Evolutionary conservation across 2,888 invertebrate species (phyloP), one percentile per base, ranked within the genome.

Genomic region (Apocheima hispidaria): DNA sequence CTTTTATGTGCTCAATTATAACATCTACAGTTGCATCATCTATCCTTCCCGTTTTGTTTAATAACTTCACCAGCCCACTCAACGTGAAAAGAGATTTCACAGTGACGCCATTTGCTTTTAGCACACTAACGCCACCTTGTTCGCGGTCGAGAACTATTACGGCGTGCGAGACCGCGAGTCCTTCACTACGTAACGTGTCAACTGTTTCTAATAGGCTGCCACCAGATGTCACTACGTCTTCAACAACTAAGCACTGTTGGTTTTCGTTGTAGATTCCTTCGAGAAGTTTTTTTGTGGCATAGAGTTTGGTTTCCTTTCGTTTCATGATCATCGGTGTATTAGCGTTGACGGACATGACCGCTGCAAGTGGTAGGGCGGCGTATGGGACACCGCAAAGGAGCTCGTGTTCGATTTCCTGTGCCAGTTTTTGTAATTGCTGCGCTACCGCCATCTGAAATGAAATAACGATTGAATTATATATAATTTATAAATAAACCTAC

Each of bases 341-440:
- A 1, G 95, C 93, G 74, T 95, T 94, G 50, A 95, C 92, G 0
- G 97, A 96, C 72, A 98, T 95, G 58, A 98, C 94, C 0, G 98
- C 97, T 0, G 99, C 98, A 58, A 99, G 94, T 0, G 99, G 99
- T 12, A 99, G 90, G 1, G 99, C 99, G 7, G 99, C 99, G 81
- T 99, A 99, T 0, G 99, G 99, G 0, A 99, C 99, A 12, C 99
- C 99, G 84, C 99, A 99, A n/a, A 99, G 90, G 56, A 96, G 94
- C 68, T 96, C 95, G 70, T 94, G 93, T 40, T 78, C 63, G 65
- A 88, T 83, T 65, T 80, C 81, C 0, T 73, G 71, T 2, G 90
- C 83, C 23, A 91, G 63, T 6, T 73, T 74, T 60, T 87, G 80
- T 21, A 92, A 73, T 54, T 87, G 86, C 55, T 78, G 68, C 1